These are phyloP conservation scores for Atethmia centrago DNA, from an alignment of 2,888 invertebrate genomes.

Conservation along the genomic window DNA sequence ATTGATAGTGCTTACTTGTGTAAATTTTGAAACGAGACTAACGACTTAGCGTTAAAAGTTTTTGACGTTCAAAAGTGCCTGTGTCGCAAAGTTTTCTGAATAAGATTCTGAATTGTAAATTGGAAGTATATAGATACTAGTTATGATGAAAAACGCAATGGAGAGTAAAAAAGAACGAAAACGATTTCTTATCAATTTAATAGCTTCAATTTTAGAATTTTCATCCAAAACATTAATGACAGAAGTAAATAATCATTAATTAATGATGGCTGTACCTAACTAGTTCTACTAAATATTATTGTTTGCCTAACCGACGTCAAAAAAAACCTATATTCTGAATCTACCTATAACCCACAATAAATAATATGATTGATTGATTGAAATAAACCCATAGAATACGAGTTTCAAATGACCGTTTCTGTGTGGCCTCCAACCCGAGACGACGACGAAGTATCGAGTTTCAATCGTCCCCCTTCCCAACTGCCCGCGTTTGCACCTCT, in stretches of 20 bases:
- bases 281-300: not conserved
- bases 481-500: constrained; percentile 4
- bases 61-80: no score
- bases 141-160: not conserved
- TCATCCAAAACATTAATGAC: not conserved
- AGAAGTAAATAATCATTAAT: not conserved
- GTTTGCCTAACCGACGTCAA: not conserved
- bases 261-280: not conserved
- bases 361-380: no score
- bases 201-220: not conserved
- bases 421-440: constrained; percentile 29
- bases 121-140: no score
- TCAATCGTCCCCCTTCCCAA: constrained; percentile 20
- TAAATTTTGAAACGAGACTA: constrained; percentile 12
- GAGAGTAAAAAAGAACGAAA: not conserved
- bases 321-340: not conserved
- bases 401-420: not conserved
- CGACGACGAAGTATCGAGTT: constrained; percentile 45
- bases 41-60: no score
- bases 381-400: not conserved
- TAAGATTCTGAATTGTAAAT: constrained; percentile 5
- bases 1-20: constrained; percentile 19
- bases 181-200: not conserved
- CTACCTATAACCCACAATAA: not conserved
- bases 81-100: not conserved